phyloP scores from a whole-genome alignment of 2,888 invertebrate genomes.

The Cryptus armator region DNA sequence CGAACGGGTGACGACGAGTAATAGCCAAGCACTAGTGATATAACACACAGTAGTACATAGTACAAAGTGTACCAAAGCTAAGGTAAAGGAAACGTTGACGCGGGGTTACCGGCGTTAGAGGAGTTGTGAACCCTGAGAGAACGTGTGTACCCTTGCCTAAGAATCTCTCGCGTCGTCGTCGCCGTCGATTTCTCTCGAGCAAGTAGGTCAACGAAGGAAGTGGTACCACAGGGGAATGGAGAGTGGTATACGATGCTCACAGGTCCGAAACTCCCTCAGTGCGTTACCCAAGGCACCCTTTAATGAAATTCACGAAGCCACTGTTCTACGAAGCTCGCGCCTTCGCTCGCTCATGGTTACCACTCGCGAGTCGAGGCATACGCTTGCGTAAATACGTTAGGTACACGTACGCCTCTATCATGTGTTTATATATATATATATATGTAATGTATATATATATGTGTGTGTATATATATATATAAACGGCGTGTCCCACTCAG shows the following conservation, averaged over 20 bases:
- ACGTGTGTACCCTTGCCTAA: slow-evolving; percentile 40
- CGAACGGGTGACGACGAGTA: slow-evolving; percentile 48
- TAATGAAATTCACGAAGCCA: slow-evolving; percentile 76
- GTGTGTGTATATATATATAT: slow-evolving; percentile 58
- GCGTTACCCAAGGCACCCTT: slow-evolving; percentile 65
- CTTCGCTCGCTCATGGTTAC: slow-evolving; percentile 59
- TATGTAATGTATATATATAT: background rate
- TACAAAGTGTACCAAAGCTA: slow-evolving; percentile 11
- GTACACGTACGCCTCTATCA: slow-evolving; percentile 61
- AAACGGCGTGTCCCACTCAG: slow-evolving; percentile 77
- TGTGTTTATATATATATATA: slow-evolving; percentile 17
- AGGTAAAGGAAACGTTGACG: slow-evolving; percentile 5
- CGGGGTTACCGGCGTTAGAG: background rate
- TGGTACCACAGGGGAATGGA: slow-evolving; percentile 7
- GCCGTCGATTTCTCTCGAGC: slow-evolving; percentile 20
- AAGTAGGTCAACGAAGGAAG: slow-evolving; percentile 59
- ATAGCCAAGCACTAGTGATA: background rate
- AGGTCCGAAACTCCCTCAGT: slow-evolving; percentile 64
- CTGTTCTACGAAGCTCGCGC: slow-evolving; percentile 65
- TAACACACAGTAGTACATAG: slow-evolving; percentile 9
- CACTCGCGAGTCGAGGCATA: slow-evolving; percentile 55
- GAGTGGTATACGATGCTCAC: slow-evolving; percentile 22
- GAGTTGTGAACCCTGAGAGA: background rate
- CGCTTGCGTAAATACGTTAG: slow-evolving; percentile 72
- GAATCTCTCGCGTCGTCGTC: slow-evolving; percentile 25